Base-by-base conservation (phyloP, 2,113 vertebrate genomes). In the Haemorhous mexicanus region DNA sequence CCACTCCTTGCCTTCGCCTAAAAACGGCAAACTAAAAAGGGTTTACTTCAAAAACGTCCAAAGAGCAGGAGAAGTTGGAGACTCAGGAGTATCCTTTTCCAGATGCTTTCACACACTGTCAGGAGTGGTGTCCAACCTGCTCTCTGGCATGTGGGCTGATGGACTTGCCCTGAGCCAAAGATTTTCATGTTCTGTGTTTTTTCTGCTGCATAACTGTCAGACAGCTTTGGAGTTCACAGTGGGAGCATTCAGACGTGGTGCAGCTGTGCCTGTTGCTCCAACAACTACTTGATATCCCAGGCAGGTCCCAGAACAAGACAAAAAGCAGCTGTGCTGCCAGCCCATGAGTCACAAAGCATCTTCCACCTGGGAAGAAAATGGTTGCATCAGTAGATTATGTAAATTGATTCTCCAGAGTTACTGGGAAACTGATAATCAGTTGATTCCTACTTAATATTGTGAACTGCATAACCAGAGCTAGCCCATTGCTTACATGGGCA, bases 261-360 rank as follows among this genome's bases (percentile, higher is more conserved):
- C 91, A 91, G 93, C 93, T 94, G 94, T 3, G 46, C 30, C 52
- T 89, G 50, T 53, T 80, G 84, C 53, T 96, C 43, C 24, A 69
- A 73, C 89, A 95, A 73, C 70, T 64, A 62, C 66, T 82, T 93
- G 41, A 39, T 35, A 79, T 83, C 93, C 55, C 70, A 88, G 84
- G 49, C 82, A 95, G 67, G 75, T 85, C 87, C 82, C 46, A 69
- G 37, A 47, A 74, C 35, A 52, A 52, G 85, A 95, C 55, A 91
- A 74, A 89, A 69, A 55, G 49, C 87, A 93, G 90, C 91, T 95
- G 91, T 68, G 58, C 73, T 72, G 77, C 67, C 37, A 33, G 37
- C 33, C 58, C 0, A 0, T 24, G 67, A 69, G 37, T 79, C 79
- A 77, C 82, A 37, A 76, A 70, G 62, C n/a, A 50, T 94, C 78